Evolutionary conservation across 1,140 invertebrate genomes (phyloP).

Genomic region (Heliconius melpomene): DNA sequence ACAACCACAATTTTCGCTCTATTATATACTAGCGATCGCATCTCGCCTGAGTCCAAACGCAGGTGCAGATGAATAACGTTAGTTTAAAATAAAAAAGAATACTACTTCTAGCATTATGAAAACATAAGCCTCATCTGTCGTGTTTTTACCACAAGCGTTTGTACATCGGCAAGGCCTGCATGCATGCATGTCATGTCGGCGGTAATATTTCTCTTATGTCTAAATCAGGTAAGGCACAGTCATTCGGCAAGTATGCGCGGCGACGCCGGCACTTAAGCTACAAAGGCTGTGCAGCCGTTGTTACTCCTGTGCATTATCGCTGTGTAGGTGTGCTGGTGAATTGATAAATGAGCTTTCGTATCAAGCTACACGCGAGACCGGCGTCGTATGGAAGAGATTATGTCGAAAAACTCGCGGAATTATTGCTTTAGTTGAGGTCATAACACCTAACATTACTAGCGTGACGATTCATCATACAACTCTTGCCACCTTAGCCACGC

Average conservation of each 20-base stretch:
- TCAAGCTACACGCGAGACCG: slow-evolving; percentile 3
- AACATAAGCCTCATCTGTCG: neutral
- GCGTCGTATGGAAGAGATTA: neutral
- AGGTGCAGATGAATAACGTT: slow-evolving; percentile 15
- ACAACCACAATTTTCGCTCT: slow-evolving; percentile 31
- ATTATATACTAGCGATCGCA: slow-evolving; percentile 16
- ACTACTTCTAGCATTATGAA: slow-evolving; percentile 1
- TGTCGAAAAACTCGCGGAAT: neutral
- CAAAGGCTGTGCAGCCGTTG: neutral
- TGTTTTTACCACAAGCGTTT: neutral
- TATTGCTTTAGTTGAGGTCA: neutral
- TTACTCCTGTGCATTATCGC: too few relatives aligned
- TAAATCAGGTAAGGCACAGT: slow-evolving; percentile 10
- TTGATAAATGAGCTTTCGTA: neutral
- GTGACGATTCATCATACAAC: neutral
- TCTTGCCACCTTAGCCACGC: neutral
- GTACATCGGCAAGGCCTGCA: neutral
- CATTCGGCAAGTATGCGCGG: neutral
- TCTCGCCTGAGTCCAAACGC: slow-evolving; percentile 35
- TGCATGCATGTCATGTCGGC: neutral
- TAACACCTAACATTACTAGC: neutral
- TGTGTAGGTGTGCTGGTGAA: neutral
- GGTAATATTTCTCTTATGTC: neutral
- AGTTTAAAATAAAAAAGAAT: neutral
- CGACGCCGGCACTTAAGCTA: neutral